Percentiles rank a stretch among this genome's conserved stretches.
Conservation (phyloP, 2,113 vertebrate species). For the Tringa solitaria region DNA sequence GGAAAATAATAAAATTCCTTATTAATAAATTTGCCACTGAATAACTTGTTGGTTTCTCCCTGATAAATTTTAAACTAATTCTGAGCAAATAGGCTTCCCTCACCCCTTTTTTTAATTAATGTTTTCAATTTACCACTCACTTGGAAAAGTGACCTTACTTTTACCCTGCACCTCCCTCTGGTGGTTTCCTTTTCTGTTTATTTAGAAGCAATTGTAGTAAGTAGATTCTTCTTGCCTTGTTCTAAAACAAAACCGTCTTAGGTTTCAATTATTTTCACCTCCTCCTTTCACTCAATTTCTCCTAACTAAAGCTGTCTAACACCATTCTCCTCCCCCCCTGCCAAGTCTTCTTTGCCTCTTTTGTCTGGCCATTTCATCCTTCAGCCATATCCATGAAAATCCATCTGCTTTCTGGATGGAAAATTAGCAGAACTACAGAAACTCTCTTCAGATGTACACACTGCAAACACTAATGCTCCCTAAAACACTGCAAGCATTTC, state of each 20-base stretch:
- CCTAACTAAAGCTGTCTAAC: neutral
- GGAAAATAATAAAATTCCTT: neutral
- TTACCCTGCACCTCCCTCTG: slow-evolving; percentile 57
- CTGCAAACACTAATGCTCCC: neutral
- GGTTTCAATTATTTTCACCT: neutral
- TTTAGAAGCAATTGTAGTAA: neutral
- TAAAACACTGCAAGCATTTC: neutral
- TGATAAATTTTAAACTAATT: neutral
- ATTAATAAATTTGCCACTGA: neutral
- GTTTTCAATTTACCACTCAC: neutral
- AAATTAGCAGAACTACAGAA: neutral
- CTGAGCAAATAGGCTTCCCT: neutral
- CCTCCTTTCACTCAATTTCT: neutral
- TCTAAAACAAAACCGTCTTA: neutral
- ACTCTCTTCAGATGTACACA: neutral
- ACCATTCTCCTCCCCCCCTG: neutral
- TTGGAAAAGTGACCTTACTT: slow-evolving; percentile 20
- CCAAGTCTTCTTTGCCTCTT: neutral
- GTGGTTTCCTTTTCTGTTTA: slow-evolving; percentile 8
- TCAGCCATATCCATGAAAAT: neutral
- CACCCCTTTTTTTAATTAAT: neutral
- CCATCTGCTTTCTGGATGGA: neutral
- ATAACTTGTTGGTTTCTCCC: neutral
- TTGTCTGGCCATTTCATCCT: neutral
- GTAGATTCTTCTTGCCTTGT: neutral